Conservation (phyloP, 2,888 invertebrate genomes). For the Meloe dianella region DNA sequence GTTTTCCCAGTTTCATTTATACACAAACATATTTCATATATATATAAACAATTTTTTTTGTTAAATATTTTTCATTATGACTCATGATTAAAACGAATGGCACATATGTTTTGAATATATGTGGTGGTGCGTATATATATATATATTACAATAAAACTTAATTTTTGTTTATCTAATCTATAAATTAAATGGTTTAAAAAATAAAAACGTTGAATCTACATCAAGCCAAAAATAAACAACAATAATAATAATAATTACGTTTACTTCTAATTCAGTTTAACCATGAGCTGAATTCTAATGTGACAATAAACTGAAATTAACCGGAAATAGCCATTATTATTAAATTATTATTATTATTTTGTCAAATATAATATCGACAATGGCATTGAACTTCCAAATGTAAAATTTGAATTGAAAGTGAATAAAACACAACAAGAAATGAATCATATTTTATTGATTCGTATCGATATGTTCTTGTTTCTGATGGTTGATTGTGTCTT, state of each 20-base stretch:
- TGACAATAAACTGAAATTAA: not conserved
- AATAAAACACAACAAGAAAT: not conserved
- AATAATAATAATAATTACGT: not conserved
- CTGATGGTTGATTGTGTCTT: not conserved
- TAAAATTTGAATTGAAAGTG: slow-evolving; percentile 8
- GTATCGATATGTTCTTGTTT: not conserved
- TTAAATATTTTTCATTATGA: too few species aligned
- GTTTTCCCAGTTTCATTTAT: not conserved
- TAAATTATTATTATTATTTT: slow-evolving; percentile 22
- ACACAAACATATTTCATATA: not conserved
- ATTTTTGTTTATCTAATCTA: not conserved
- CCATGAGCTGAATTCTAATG: not conserved
- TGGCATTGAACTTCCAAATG: slow-evolving; percentile 35
- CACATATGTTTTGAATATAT: slow-evolving; percentile 6
- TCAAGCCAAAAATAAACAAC: not conserved
- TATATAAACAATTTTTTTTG: not conserved
- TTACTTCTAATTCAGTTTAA: not conserved
- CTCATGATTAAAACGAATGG: not conserved
- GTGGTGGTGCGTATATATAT: not conserved
- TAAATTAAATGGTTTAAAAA: not conserved
- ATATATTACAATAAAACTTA: not conserved
- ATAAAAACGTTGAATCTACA: not conserved
- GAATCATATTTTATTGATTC: not conserved
- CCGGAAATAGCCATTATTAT: slow-evolving; percentile 16
- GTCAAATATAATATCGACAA: slow-evolving; percentile 11